These are phyloP conservation scores for Calephelis virginiensis DNA, from an alignment of 1,140 invertebrate genomes.

Conservation along the genomic window DNA sequence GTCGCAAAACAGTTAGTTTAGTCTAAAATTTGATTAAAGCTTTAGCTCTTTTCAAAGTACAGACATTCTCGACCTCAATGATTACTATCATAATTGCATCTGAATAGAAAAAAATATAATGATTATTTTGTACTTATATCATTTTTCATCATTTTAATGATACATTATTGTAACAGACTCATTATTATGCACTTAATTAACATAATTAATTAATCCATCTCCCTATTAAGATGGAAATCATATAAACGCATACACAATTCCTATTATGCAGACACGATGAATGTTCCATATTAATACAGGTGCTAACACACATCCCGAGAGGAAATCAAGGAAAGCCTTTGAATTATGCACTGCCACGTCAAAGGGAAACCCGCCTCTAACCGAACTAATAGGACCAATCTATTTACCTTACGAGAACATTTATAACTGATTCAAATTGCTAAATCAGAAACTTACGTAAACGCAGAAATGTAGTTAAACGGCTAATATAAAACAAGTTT, in stretches of 20 bases:
- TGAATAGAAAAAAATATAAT: too few relatives aligned
- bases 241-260: slow-evolving; percentile 12
- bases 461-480: background rate
- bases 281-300: slow-evolving; percentile 36
- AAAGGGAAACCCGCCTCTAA: slow-evolving; percentile 50
- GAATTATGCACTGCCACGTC: slow-evolving; percentile 53
- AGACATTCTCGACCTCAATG: too few relatives aligned
- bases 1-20: too few relatives aligned
- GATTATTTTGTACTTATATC: too few relatives aligned
- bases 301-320: slow-evolving; percentile 43
- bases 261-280: slow-evolving; percentile 23
- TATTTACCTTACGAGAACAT: slow-evolving; percentile 43
- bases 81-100: too few relatives aligned
- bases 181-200: background rate
- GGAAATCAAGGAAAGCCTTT: slow-evolving; percentile 50
- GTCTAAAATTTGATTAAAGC: too few relatives aligned
- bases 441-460: slow-evolving; percentile 16
- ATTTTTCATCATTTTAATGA: too few relatives aligned
- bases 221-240: slow-evolving; percentile 11
- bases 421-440: slow-evolving; percentile 44
- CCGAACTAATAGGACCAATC: slow-evolving; percentile 54
- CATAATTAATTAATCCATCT: slow-evolving; percentile 4
- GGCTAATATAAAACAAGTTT: background rate
- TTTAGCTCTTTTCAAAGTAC: too few relatives aligned
- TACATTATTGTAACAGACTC: background rate